Percentiles rank a stretch among this genome's conserved stretches.
These are phyloP conservation scores for Andrena flavipes DNA, from an alignment of 2,888 invertebrate species.

Conservation along the genomic window DNA sequence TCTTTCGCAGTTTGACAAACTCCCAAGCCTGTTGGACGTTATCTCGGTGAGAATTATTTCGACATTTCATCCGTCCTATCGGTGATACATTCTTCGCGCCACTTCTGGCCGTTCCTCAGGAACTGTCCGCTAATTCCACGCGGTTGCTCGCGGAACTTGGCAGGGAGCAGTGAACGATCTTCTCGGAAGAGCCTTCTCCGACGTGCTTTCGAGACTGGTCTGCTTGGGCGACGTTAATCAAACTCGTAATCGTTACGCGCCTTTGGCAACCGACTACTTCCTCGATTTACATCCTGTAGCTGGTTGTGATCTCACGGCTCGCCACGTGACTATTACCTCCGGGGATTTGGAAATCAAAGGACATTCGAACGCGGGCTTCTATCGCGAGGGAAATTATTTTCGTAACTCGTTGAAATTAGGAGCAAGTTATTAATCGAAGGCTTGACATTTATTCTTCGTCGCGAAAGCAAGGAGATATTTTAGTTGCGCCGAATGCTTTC, in stretches of 20 bases:
- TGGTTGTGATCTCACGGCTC: conserved; percentile 21
- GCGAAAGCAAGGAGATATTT: not conserved
- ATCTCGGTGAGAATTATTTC: not conserved
- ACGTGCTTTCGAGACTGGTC: conserved; percentile 43
- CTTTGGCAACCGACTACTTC: conserved; percentile 23
- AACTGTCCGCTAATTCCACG: not conserved
- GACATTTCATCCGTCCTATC: not conserved
- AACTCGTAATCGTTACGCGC: conserved; percentile 17
- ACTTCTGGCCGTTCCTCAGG: not conserved
- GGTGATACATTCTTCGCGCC: not conserved
- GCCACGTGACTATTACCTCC: conserved; percentile 13
- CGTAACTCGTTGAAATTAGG: conserved; percentile 6
- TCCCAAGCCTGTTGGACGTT: not conserved
- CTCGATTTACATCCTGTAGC: conserved; percentile 2
- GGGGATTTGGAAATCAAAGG: not conserved
- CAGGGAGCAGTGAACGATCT: conserved; percentile 46
- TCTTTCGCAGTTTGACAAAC: not conserved
- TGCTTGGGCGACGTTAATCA: not conserved
- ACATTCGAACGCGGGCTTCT: not conserved
- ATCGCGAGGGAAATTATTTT: conserved; percentile 33
- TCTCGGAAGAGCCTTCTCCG: conserved; percentile 44
- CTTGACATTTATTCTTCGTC: not conserved
- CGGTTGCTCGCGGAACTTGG: conserved; percentile 28
- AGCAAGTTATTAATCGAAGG: not conserved
- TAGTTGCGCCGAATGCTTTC: not conserved